Evolutionary conservation across 92 coral and sea anemone genomes (phyloP).

Genomic region (Palythoa grandis): DNA sequence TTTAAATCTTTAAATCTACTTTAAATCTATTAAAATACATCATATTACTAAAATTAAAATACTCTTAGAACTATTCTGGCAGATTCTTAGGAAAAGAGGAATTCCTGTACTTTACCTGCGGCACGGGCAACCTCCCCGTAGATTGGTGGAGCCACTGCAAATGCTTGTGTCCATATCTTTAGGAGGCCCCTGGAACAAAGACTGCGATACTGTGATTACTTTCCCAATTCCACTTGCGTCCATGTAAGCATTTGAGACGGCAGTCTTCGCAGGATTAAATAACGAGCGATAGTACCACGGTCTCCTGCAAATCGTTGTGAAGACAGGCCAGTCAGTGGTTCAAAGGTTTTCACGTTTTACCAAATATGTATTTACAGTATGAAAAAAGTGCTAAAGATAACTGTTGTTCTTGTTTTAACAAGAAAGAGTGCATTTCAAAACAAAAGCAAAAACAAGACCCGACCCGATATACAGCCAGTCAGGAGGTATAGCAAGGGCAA

Average conservation of each 20-base stretch:
- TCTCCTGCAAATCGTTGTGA: conserved; percentile 59
- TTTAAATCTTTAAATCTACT: too few species aligned
- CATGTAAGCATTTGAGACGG: conserved; percentile 97
- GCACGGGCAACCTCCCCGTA: conserved; percentile 89
- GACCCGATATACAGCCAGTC: too few species aligned
- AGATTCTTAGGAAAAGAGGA: too few species aligned
- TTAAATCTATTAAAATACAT: too few species aligned
- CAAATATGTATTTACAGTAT: neutral
- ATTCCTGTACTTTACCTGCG: too few species aligned
- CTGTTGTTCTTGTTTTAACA: too few species aligned
- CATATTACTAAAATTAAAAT: too few species aligned
- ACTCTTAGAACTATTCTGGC: too few species aligned
- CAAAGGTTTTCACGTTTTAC: neutral
- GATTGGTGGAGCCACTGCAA: conserved; percentile 58
- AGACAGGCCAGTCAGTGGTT: neutral
- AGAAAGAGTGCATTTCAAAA: too few species aligned
- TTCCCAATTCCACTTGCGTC: conserved; percentile 97
- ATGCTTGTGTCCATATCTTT: conserved; percentile 47
- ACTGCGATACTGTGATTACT: conserved; percentile 93
- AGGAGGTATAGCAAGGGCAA: too few species aligned
- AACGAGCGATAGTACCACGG: conserved; percentile 98
- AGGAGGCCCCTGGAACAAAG: conserved; percentile 87
- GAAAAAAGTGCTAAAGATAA: too few species aligned
- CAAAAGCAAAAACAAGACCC: too few species aligned
- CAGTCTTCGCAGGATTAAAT: conserved; percentile 91